Percentiles rank a stretch among this genome's conserved stretches.
These are phyloP conservation scores for Hirtodrosophila confusa DNA, from an alignment of 2,888 invertebrate genomes.

Conservation along the genomic window DNA sequence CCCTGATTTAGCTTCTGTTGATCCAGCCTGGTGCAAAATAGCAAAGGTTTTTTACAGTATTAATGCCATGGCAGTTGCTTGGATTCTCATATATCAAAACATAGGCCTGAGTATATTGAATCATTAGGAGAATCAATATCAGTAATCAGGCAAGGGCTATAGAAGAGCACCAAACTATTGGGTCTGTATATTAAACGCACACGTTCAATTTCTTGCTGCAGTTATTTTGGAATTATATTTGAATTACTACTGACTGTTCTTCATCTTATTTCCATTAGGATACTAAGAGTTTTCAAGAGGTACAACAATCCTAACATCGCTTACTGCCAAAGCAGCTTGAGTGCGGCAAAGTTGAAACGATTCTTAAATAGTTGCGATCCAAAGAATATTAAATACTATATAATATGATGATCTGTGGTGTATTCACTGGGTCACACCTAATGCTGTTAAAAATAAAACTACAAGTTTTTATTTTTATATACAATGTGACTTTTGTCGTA, in stretches of 20 bases:
- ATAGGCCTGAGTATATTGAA: constrained; percentile 5
- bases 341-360: constrained; percentile 37
- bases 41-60: constrained; percentile 43
- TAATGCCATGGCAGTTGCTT: constrained; percentile 12
- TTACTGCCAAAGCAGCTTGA: constrained; percentile 52
- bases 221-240: constrained; percentile 6
- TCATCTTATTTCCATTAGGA: constrained; percentile 15
- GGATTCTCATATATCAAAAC: constrained; percentile 2
- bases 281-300: constrained; percentile 5
- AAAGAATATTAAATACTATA: constrained; percentile 48
- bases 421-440: constrained; percentile 47
- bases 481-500: constrained; percentile 54
- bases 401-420: constrained; percentile 39
- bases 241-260: constrained; percentile 2
- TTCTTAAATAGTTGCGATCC: constrained; percentile 47
- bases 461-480: constrained; percentile 61
- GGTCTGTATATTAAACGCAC: constrained; percentile 1
- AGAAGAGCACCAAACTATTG: constrained; percentile 6
- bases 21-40: constrained; percentile 6
- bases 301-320: constrained; percentile 27
- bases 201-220: not conserved
- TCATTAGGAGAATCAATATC: no score
- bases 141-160: constrained; percentile 12
- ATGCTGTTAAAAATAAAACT: constrained; percentile 39
- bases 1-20: constrained; percentile 5